Conservation (phyloP, 2,113 vertebrate genomes). For the Gymnorhina tibicen region DNA sequence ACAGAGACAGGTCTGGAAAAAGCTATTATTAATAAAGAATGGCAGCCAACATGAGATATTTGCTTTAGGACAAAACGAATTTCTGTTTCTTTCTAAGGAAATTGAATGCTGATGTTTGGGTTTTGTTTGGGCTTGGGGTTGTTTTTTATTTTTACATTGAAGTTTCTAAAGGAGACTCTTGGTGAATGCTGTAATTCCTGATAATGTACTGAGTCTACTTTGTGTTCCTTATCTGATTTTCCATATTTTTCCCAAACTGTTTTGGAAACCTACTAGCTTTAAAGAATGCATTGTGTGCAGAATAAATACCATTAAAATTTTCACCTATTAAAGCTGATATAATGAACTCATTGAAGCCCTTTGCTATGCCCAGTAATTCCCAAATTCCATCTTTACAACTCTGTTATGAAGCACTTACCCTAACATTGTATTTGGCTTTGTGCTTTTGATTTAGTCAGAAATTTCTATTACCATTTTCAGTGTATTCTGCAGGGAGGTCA, state of each 20-base stretch:
- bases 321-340: background rate
- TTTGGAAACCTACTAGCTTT: background rate
- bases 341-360: background rate
- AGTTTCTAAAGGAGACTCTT: background rate
- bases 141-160: background rate
- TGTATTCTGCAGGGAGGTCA: background rate
- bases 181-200: background rate
- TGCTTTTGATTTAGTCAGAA: background rate
- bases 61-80: background rate
- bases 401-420: background rate
- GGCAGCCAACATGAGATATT: background rate
- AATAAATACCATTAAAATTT: background rate
- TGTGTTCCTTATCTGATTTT: background rate
- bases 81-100: background rate
- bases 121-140: background rate
- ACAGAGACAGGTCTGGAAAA: background rate
- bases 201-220: background rate
- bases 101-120: background rate
- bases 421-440: fast-evolving
- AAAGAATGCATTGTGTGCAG: background rate
- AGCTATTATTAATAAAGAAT: background rate
- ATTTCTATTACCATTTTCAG: background rate
- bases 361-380: background rate
- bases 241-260: background rate
- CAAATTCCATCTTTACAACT: background rate